Evolutionary conservation across 2,113 vertebrate species (phyloP).

Genomic region (Myotis yumanensis): DNA sequence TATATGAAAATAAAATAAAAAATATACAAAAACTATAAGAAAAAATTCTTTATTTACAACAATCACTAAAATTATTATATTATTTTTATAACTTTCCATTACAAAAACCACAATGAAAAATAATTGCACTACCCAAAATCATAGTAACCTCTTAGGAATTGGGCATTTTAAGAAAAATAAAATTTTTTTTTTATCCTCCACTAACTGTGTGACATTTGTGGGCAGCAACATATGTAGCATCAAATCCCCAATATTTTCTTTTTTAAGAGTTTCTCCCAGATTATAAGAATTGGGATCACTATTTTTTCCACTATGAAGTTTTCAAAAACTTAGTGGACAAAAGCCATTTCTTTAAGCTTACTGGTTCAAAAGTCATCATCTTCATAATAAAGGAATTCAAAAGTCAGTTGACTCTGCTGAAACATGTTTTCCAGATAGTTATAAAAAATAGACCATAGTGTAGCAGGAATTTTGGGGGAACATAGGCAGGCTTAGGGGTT

Average conservation of each 20-base stretch:
- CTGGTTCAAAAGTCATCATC: background rate
- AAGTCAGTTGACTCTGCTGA: background rate
- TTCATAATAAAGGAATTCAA: background rate
- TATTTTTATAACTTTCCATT: background rate
- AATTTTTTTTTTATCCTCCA: background rate
- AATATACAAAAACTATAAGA: background rate
- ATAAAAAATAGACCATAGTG: background rate
- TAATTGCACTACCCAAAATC: background rate
- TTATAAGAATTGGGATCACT: background rate
- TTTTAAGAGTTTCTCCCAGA: background rate
- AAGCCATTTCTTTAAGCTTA: background rate
- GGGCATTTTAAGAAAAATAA: background rate
- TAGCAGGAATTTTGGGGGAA: no score
- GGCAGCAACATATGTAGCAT: background rate
- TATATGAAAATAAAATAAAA: background rate
- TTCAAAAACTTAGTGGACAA: background rate
- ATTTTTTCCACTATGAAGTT: background rate
- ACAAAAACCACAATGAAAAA: background rate
- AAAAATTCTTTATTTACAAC: background rate
- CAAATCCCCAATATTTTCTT: background rate
- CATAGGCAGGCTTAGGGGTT: no score
- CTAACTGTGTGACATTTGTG: background rate
- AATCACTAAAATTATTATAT: background rate
- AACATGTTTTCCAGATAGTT: background rate
- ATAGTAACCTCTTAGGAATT: background rate